A percentile compares a stretch with the other conserved stretches of the same genome.
Conservation (phyloP, 2,113 vertebrate genomes). For the Ictalurus furcatus region DNA sequence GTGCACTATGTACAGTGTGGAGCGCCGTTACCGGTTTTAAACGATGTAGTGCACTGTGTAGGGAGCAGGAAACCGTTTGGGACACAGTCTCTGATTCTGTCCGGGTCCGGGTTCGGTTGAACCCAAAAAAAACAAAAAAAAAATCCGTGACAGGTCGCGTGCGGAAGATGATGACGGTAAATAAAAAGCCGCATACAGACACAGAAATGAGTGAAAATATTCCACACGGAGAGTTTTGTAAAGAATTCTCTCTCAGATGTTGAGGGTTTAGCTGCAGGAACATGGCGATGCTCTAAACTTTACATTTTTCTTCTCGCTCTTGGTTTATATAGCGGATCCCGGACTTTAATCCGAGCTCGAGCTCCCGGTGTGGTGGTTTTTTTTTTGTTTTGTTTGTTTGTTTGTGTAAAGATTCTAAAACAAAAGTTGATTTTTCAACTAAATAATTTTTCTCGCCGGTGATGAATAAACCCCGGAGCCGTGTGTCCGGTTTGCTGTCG, state of each 20-base stretch:
- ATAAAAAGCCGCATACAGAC: constrained; percentile 67
- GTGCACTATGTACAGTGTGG: background rate
- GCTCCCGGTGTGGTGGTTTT: background rate
- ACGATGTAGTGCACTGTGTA: background rate
- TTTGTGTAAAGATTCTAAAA: constrained; percentile 23
- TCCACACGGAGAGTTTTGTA: background rate
- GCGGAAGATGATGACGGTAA: constrained; percentile 81
- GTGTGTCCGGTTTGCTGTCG: background rate
- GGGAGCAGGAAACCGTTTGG: background rate
- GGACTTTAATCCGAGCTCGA: constrained; percentile 46
- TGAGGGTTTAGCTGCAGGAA: background rate
- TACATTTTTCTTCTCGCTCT: background rate
- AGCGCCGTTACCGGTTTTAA: background rate
- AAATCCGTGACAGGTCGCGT: constrained; percentile 80
- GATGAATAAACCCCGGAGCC: too few species aligned
- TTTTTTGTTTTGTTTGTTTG: constrained; percentile 28
- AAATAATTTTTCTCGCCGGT: background rate
- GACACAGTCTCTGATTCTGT: constrained; percentile 59
- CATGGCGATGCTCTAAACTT: background rate
- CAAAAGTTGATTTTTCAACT: constrained; percentile 36
- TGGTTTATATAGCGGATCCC: background rate
- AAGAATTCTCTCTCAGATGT: background rate
- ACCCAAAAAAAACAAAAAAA: constrained; percentile 53
- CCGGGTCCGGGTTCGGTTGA: constrained; percentile 68
- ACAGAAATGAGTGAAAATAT: rapidly evolving